Evolutionary conservation across 2,797 vertebrate genomes (phyloP), one percentile per base, ranked within the genome.

Genomic region (Sylvia borin): DNA sequence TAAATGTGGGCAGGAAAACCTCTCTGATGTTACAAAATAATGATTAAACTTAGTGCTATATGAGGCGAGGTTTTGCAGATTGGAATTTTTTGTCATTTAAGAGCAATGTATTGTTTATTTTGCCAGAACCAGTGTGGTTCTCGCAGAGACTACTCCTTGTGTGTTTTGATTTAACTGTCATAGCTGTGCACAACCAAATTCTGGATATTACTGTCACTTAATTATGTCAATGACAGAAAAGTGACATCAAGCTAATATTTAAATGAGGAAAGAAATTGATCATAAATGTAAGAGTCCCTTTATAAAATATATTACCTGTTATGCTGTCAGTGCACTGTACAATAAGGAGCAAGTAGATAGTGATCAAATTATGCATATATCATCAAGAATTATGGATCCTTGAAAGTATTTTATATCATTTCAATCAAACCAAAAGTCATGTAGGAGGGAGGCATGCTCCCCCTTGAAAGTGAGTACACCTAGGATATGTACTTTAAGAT

Each of bases 401-500:
- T 82, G 45, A 7, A 91, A 85, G 38, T 73, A 68, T 85, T 87
- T 79, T 22, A 31, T 77, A 34, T 86, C 1, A 51, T 88, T 96
- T 78, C 55, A 66, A 6, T 92, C 45, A 64, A 79, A 83, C 25
- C 7, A 7, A 45, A 83, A 95, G 57, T 92, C 67, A 54, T 58
- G 31, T 53, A 48, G 82, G 92, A 81, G 32, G 42, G 72, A 91
- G 50, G 42, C 2, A 1, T 79, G 21, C 58, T 95, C 34, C 53
- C 19, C 53, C 29, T 51, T 90, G 70, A 93, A 96, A 95, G 48
- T 45, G 11, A 86, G 66, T 65, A 82, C 40, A 83, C 90, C 60
- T n/a, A 79, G 58, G 91, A 87, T 82, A 72, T 54, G 32, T 68
- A 34, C 77, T 93, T 93, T 62, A 76, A 42, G 68, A 67, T 93